Conservation (phyloP, 2,113 vertebrate genomes). For the Gobio gobio region DNA sequence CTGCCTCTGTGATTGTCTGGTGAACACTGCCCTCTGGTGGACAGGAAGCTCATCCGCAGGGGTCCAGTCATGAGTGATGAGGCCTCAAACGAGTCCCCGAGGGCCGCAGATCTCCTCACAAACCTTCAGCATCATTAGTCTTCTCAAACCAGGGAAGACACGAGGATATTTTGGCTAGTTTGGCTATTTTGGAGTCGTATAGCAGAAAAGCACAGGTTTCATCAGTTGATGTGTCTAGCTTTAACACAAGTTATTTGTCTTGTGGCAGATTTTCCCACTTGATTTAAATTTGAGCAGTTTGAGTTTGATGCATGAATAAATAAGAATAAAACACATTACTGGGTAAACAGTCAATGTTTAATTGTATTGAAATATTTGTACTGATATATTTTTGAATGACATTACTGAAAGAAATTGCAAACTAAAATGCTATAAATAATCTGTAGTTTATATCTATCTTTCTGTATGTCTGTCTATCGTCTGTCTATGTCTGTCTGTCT, state of each 20-base stretch:
- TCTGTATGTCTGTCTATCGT: no score
- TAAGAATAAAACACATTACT: not conserved
- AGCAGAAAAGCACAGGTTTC: not conserved
- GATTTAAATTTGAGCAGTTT: not conserved
- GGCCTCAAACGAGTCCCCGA: not conserved
- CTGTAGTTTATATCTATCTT: no score
- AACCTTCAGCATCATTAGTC: not conserved
- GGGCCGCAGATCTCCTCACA: not conserved
- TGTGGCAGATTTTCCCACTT: not conserved
- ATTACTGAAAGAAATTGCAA: no score
- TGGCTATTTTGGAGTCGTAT: no score
- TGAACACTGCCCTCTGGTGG: not conserved
- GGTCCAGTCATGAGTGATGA: not conserved
- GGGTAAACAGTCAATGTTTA: not conserved
- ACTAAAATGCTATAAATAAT: no score
- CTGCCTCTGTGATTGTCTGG: not conserved
- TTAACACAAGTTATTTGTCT: not conserved
- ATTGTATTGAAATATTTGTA: not conserved
- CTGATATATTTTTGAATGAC: no score
- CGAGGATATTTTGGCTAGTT: no score
- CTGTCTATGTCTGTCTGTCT: no score
- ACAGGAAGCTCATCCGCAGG: not conserved
- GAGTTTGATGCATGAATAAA: not conserved
- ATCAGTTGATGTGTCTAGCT: not conserved
- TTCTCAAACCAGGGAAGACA: not conserved